These are phyloP conservation scores for Anguilla pacifica DNA, from an alignment of 2,797 vertebrate genomes.

Conservation along the genomic window DNA sequence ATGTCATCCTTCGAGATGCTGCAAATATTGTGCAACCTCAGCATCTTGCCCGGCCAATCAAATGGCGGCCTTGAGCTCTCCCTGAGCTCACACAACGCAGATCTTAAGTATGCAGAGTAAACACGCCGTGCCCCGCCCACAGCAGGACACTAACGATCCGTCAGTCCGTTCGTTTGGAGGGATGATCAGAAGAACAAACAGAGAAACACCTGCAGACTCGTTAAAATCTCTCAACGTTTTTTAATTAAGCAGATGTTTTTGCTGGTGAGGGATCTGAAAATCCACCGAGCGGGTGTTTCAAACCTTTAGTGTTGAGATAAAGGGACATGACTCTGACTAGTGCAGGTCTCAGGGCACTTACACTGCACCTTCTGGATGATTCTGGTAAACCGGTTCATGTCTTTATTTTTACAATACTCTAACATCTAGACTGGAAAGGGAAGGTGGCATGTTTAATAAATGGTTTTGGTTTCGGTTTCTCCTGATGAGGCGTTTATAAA, in stretches of 20 bases:
- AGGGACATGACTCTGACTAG: neutral
- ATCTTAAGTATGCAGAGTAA: constrained; percentile 7
- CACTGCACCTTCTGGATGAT: neutral
- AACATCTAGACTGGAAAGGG: too few relatives aligned
- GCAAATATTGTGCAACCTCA: neutral
- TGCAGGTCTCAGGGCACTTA: neutral
- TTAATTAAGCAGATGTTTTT: neutral
- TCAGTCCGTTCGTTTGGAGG: neutral
- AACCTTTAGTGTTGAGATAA: neutral
- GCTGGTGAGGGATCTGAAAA: neutral
- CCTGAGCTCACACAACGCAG: neutral
- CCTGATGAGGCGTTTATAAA: neutral
- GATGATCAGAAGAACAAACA: constrained; percentile 19
- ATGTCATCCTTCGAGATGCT: neutral
- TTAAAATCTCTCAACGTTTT: neutral
- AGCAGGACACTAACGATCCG: neutral
- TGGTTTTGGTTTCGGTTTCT: too few relatives aligned
- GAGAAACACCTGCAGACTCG: constrained; percentile 25
- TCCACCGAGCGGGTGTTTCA: neutral
- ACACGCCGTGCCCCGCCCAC: neutral
- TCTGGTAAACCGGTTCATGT: too few relatives aligned
- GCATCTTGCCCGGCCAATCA: neutral
- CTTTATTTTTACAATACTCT: too few relatives aligned
- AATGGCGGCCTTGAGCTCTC: neutral
- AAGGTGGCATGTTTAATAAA: too few relatives aligned